Percentiles rank a stretch among this genome's conserved stretches.
phyloP scores from a whole-genome alignment of 2,113 vertebrate species.

The Poeciliopsis turrubarensis region DNA sequence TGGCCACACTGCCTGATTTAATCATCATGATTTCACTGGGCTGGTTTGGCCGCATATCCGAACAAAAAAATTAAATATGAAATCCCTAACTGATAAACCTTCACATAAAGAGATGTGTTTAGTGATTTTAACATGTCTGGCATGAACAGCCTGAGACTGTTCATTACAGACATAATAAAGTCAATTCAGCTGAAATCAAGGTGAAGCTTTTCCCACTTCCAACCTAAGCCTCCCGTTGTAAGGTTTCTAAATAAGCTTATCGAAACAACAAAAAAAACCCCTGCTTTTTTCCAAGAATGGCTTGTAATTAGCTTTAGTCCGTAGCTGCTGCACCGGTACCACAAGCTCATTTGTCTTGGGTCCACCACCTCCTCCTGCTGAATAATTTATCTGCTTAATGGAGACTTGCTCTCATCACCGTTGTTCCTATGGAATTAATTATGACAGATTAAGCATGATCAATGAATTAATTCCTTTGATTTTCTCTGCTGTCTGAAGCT shows the following conservation, averaged over 20 bases:
- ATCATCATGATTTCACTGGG: too few species aligned
- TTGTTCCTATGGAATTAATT: constrained; percentile 76
- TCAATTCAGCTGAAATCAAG: constrained; percentile 18
- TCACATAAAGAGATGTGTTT: background rate
- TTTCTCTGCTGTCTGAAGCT: constrained; percentile 28
- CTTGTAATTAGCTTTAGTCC: constrained; percentile 68
- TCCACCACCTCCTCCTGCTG: constrained; percentile 63
- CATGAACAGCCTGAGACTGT: too few species aligned
- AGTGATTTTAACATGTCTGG: background rate
- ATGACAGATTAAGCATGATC: constrained; percentile 76
- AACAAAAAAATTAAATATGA: too few species aligned
- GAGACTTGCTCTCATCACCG: constrained; percentile 68
- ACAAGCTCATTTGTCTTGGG: constrained; percentile 67
- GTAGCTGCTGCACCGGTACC: constrained; percentile 59
- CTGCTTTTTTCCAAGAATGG: constrained; percentile 67
- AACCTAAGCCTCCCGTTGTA: constrained; percentile 51
- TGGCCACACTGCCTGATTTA: background rate
- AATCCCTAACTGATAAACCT: background rate
- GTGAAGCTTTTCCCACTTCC: background rate
- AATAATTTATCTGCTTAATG: constrained; percentile 76
- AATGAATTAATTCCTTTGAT: constrained; percentile 70
- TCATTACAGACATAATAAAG: too few species aligned
- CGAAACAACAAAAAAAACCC: constrained; percentile 49
- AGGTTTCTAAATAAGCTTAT: constrained; percentile 25
- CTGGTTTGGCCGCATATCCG: too few species aligned